Conservation (phyloP, 2,113 vertebrate genomes). For the Cebidichthys violaceus region DNA sequence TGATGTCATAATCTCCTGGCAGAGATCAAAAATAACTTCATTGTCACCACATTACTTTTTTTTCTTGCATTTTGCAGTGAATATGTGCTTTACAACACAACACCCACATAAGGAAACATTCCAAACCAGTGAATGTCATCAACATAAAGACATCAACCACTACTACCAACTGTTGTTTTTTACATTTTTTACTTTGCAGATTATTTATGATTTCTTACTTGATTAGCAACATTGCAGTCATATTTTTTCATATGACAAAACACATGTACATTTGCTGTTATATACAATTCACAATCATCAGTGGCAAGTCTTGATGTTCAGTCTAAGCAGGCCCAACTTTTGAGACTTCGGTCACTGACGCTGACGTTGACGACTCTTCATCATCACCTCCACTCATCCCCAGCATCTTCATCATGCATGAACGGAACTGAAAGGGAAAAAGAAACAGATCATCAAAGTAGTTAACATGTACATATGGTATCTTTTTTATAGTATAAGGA, state of each 20-base stretch:
- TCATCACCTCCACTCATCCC: slow-evolving; percentile 77
- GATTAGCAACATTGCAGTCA: neutral
- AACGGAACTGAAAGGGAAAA: slow-evolving; percentile 65
- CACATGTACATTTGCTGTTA: slow-evolving; percentile 4
- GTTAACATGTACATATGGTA: neutral
- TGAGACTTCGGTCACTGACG: slow-evolving; percentile 82
- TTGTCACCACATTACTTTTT: too few species aligned
- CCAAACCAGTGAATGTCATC: neutral
- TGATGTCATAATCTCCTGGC: too few species aligned
- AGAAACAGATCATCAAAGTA: neutral
- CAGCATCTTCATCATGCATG: slow-evolving; percentile 73
- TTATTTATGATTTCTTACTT: neutral
- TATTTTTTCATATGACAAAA: slow-evolving; percentile 28
- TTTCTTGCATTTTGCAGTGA: too few species aligned
- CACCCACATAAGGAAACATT: neutral
- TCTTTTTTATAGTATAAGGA: neutral
- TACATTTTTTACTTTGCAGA: slow-evolving; percentile 29
- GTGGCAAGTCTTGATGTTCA: neutral
- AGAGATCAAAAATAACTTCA: too few species aligned
- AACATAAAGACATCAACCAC: neutral
- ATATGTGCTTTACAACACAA: neutral
- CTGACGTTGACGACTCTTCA: slow-evolving; percentile 72
- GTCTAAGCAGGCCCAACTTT: slow-evolving; percentile 73
- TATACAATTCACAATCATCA: slow-evolving; percentile 37
- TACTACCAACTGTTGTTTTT: neutral